Evolutionary conservation across 2,888 invertebrate species (phyloP), one percentile per base, ranked within the genome.

Genomic region (Tridacna gigas): DNA sequence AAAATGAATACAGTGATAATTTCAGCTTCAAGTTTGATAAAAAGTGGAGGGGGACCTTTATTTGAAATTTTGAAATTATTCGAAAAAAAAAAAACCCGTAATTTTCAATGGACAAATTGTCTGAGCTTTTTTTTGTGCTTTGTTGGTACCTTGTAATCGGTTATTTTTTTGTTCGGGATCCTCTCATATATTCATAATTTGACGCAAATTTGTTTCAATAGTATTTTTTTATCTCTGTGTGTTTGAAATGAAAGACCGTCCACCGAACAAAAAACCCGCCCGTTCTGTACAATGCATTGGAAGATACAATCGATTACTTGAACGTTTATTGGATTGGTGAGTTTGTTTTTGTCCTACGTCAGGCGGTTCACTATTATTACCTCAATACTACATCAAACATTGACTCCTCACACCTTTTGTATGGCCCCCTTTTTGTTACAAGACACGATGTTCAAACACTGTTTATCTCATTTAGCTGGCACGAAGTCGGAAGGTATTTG

Each of bases 201-300:
- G 67, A 67, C 67, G 67, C 28, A 67, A 67, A 67, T 67, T 67
- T 67, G 67, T 67, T 67, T 67, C 67, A 67, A 67, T 67, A n/a
- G 67, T 67, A 67, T 67, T 67, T 67, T 67, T 67, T 67, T 37
- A 28, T 26, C 66, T 66, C 56, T 66, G 45, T 45, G 67, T 18
- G 22, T 45, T 37, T 22, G 1, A 45, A 37, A n/a, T 15, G 20
- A 67, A 45, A 12, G 45, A 20, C 45, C n/a, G 26, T 26, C n/a
- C n/a, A 2, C n/a, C 37, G 45, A 66, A 67, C 67, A 67, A 67
- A 66, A 67, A 37, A 20, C 56, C 18, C 56, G 18, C 20, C 9
- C 18, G 1, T 56, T 56, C 56, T 56, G 56, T 56, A 56, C 56
- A 56, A 56, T 56, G 56, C 56, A 56, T 56, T 56, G 9, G 15